These are phyloP conservation scores for Zingel zingel DNA, from an alignment of 2,113 vertebrate species.

Conservation along the genomic window DNA sequence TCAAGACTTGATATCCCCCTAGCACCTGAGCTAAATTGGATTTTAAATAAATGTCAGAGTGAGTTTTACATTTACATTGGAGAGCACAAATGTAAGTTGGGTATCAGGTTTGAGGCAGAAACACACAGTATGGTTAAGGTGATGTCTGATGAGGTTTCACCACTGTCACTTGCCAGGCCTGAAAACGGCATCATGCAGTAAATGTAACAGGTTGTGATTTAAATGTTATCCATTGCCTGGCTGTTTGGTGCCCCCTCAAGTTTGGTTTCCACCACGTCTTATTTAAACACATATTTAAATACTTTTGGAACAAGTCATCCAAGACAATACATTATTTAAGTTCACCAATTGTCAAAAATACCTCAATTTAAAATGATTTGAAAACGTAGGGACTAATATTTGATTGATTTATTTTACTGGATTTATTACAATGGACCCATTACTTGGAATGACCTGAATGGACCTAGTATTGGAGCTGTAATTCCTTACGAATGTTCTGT, in stretches of 20 bases:
- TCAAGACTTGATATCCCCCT: constrained; percentile 78
- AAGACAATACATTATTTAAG: neutral
- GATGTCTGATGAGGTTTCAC: constrained; percentile 47
- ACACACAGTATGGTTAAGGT: constrained; percentile 53
- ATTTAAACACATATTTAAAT: constrained; percentile 10
- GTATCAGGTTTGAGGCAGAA: constrained; percentile 44
- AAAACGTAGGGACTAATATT: neutral
- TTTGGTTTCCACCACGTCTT: neutral
- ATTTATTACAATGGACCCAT: neutral
- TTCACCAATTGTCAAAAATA: neutral
- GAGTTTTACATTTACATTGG: constrained; percentile 76
- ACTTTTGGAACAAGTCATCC: neutral
- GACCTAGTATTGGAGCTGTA: neutral
- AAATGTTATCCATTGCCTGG: neutral
- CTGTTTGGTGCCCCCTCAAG: neutral
- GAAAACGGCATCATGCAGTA: constrained; percentile 20
- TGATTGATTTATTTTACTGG: neutral
- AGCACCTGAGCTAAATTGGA: constrained; percentile 85
- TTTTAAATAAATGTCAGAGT: constrained; percentile 86
- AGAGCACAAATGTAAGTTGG: constrained; percentile 64
- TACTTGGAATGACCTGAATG: neutral
- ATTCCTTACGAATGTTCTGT: neutral
- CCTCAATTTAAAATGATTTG: neutral
- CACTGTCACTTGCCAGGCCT: neutral
- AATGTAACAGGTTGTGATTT: constrained; percentile 37